A percentile compares a stretch with the other conserved stretches of the same genome.
These are phyloP conservation scores for Aix galericulata DNA, from an alignment of 2,113 vertebrate genomes.

Conservation along the genomic window DNA sequence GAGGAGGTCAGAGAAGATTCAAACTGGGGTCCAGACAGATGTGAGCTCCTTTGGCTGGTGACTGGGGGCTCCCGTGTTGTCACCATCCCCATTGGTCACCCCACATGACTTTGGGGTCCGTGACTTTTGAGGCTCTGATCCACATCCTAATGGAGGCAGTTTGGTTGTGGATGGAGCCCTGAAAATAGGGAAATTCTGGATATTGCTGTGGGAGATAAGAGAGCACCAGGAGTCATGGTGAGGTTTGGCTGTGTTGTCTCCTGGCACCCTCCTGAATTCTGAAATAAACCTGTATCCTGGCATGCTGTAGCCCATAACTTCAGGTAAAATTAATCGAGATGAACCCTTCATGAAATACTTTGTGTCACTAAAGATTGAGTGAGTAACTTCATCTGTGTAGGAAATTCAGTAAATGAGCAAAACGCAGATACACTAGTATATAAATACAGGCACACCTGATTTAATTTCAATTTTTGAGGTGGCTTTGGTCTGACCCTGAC, in stretches of 20 bases:
- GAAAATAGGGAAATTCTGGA: not conserved
- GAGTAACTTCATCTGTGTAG: not conserved
- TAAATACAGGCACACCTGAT: not conserved
- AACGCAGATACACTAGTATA: not conserved
- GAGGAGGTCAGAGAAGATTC: not conserved
- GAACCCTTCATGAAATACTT: not conserved
- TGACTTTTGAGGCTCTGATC: not conserved
- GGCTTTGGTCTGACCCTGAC: not conserved
- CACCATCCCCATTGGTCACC: not conserved
- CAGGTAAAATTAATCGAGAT: not conserved
- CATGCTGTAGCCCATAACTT: not conserved
- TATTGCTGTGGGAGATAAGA: not conserved
- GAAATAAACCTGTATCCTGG: not conserved
- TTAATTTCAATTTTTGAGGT: not conserved
- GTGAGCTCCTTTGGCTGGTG: not conserved
- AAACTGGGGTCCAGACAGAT: not conserved
- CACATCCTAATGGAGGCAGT: not conserved
- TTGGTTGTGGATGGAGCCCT: not conserved
- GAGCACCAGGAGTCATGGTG: not conserved
- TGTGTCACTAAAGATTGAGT: not conserved
- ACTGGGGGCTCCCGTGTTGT: not conserved
- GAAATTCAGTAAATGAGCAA: not conserved
- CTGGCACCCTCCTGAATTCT: not conserved
- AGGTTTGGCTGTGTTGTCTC: not conserved
- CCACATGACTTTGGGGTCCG: rapidly evolving